A percentile compares a stretch with the other conserved stretches of the same genome.
phyloP scores from a whole-genome alignment of 35 echinoderm and acorn worm genomes.

The Patiria miniata region DNA sequence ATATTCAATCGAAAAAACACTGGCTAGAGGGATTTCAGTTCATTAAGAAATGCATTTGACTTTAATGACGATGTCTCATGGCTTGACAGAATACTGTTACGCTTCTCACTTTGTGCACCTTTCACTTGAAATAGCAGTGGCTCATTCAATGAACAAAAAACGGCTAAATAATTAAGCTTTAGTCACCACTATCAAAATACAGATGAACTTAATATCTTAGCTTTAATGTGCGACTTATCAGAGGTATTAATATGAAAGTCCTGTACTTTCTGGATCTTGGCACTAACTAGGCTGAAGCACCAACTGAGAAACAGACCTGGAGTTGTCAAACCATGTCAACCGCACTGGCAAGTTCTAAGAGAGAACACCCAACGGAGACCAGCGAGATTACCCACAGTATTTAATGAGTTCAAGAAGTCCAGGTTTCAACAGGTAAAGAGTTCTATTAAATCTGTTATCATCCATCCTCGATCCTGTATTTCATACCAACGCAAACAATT shows the following conservation, averaged over 20 bases:
- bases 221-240: neutral
- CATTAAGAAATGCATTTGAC: too few relatives aligned
- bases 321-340: neutral
- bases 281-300: neutral
- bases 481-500: too few relatives aligned
- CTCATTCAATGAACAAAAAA: neutral
- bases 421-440: neutral
- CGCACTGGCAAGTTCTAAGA: neutral
- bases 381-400: neutral
- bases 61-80: too few relatives aligned
- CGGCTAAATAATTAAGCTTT: neutral
- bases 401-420: neutral
- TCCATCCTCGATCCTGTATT: too few relatives aligned
- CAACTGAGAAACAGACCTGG: neutral
- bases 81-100: too few relatives aligned
- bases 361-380: neutral
- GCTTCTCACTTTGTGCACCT: too few relatives aligned
- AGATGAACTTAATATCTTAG: neutral
- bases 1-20: neutral
- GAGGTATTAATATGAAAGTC: neutral
- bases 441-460: too few relatives aligned
- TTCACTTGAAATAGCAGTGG: too few relatives aligned
- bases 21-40: too few relatives aligned
- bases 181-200: neutral
- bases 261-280: neutral